Percentiles rank a stretch among this genome's conserved stretches.
Evolutionary conservation across 2,113 vertebrate genomes (phyloP).

Genomic region (Turdus rufiventris): DNA sequence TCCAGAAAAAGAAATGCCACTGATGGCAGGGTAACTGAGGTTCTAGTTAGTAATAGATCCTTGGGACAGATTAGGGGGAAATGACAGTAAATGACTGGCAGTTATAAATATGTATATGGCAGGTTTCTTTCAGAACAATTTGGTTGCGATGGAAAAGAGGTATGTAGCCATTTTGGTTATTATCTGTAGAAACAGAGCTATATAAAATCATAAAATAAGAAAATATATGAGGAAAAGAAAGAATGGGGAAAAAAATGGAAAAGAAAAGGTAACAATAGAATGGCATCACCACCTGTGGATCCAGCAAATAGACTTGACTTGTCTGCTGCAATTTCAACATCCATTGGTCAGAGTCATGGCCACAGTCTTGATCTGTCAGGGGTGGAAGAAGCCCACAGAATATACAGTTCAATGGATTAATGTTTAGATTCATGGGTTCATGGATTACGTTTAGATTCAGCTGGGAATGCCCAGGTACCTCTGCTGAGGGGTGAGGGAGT

Average conservation of each 20-base stretch:
- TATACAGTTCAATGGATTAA: not conserved
- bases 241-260: not conserved
- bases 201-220: not conserved
- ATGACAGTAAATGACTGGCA: rapidly evolving
- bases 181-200: not conserved
- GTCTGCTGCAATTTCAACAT: not conserved
- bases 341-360: not conserved
- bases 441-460: not conserved
- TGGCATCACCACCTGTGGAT: not conserved
- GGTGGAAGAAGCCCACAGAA: not conserved
- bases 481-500: not conserved
- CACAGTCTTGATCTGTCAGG: rapidly evolving
- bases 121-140: not conserved
- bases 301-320: not conserved
- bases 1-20: not conserved
- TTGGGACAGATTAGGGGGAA: not conserved
- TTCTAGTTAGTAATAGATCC: not conserved
- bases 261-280: not conserved
- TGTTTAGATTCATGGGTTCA: too few relatives aligned
- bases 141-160: not conserved
- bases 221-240: not conserved
- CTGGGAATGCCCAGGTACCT: not conserved
- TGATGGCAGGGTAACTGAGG: not conserved
- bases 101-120: not conserved
- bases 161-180: not conserved